Conservation (phyloP, 2,113 vertebrate genomes). For the Rhinopithecus roxellana region DNA sequence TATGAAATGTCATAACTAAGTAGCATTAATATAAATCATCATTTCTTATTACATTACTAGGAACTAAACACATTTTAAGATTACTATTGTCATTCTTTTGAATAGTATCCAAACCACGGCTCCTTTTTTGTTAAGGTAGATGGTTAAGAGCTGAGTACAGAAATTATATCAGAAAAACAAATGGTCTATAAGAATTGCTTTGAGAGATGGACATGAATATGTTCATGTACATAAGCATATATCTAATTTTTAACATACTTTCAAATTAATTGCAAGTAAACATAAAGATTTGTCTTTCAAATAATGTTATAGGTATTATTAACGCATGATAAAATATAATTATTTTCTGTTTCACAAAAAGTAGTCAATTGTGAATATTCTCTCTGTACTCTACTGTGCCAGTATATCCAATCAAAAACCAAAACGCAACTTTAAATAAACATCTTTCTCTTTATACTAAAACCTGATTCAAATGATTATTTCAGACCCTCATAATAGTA, state of each 20-base stretch:
- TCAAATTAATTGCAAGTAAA: background rate
- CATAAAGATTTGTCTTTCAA: background rate
- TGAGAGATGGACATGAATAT: background rate
- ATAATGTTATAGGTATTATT: background rate
- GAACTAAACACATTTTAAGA: background rate
- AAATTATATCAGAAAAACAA: background rate
- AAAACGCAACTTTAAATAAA: background rate
- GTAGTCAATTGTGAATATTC: background rate
- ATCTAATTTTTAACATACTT: background rate
- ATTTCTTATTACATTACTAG: slow-evolving; percentile 25
- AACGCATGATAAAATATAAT: background rate
- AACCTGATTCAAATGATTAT: background rate
- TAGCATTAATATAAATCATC: background rate
- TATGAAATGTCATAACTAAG: background rate
- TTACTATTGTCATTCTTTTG: background rate
- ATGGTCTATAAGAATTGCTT: background rate
- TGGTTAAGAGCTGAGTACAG: background rate
- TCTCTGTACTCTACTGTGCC: background rate
- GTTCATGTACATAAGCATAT: background rate
- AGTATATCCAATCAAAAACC: background rate
- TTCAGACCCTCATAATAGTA: background rate
- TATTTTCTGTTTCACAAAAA: background rate
- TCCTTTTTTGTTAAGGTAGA: background rate
- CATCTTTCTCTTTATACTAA: background rate
- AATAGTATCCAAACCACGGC: background rate